phyloP scores from a whole-genome alignment of 2,888 invertebrate species.

The Drosophila koepferae region DNA sequence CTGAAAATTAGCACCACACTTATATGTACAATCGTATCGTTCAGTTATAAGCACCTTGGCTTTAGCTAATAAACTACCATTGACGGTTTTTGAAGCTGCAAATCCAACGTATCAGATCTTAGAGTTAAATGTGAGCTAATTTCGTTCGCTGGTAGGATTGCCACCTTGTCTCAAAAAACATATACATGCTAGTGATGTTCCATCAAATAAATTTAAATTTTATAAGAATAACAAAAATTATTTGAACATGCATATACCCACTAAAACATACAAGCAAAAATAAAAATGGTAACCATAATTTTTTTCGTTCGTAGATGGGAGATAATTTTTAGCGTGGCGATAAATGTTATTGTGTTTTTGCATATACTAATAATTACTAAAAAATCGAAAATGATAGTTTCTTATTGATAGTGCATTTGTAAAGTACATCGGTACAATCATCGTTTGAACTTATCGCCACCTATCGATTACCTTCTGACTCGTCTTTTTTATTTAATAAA shows the following conservation, averaged over 20 bases:
- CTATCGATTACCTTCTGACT: constrained; percentile 36
- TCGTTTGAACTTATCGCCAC: not conserved
- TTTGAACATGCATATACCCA: too few relatives aligned
- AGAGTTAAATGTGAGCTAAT: constrained; percentile 15
- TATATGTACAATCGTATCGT: not conserved
- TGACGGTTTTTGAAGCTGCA: constrained; percentile 7
- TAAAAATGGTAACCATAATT: too few relatives aligned
- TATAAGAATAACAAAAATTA: too few relatives aligned
- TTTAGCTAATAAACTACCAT: constrained; percentile 27
- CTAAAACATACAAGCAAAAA: too few relatives aligned
- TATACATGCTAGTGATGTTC: not conserved
- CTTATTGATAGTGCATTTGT: not conserved
- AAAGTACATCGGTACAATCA: not conserved
- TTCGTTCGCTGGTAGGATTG: constrained; percentile 9
- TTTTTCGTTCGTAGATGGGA: too few relatives aligned
- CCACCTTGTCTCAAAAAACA: constrained; percentile 5
- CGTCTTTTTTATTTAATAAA: constrained; percentile 29
- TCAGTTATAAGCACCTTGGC: constrained; percentile 13
- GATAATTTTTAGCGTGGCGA: too few relatives aligned
- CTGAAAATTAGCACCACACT: not conserved
- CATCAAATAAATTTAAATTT: not conserved
- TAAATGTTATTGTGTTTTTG: too few relatives aligned
- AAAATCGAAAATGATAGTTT: not conserved
- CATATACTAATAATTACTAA: too few relatives aligned
- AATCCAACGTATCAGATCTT: constrained; percentile 3